Percentiles rank a stretch among this genome's conserved stretches.
Conservation (phyloP, 2,888 invertebrate genomes). For the Noctua pronuba region DNA sequence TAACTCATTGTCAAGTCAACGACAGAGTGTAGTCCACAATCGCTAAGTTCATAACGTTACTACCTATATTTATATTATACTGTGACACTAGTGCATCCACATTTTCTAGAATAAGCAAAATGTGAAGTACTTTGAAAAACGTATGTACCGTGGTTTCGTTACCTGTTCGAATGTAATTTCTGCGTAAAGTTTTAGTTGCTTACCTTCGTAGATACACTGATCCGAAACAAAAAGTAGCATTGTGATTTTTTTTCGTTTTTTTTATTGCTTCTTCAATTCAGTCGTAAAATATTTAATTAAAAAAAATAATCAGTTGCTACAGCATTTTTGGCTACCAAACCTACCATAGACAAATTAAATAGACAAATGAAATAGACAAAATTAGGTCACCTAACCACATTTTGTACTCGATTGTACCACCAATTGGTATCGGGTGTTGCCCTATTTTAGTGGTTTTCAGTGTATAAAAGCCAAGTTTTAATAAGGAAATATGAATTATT, state of each 20-base stretch:
- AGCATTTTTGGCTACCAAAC: neutral
- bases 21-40: conserved; percentile 14
- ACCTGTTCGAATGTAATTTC: conserved; percentile 6
- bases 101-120: conserved; percentile 4
- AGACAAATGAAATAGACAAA: conserved; percentile 2
- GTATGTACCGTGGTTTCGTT: neutral
- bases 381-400: conserved; percentile 54
- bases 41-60: conserved; percentile 15
- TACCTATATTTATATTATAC: neutral
- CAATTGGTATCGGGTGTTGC: conserved; percentile 22
- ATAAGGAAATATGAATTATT: conserved; percentile 44
- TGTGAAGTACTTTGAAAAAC: neutral
- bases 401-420: conserved; percentile 59
- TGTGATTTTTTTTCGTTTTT: neutral
- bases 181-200: neutral
- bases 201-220: neutral
- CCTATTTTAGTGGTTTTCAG: conserved; percentile 41
- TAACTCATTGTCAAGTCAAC: conserved; percentile 4
- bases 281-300: neutral
- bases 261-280: neutral
- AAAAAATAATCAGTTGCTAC: neutral
- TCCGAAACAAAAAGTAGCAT: neutral
- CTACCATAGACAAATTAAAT: neutral
- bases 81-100: neutral
- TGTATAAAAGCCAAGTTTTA: conserved; percentile 39